Percentiles rank a stretch among this genome's conserved stretches.
These are phyloP conservation scores for Maniola jurtina DNA, from an alignment of 1,140 invertebrate genomes.

Conservation along the genomic window DNA sequence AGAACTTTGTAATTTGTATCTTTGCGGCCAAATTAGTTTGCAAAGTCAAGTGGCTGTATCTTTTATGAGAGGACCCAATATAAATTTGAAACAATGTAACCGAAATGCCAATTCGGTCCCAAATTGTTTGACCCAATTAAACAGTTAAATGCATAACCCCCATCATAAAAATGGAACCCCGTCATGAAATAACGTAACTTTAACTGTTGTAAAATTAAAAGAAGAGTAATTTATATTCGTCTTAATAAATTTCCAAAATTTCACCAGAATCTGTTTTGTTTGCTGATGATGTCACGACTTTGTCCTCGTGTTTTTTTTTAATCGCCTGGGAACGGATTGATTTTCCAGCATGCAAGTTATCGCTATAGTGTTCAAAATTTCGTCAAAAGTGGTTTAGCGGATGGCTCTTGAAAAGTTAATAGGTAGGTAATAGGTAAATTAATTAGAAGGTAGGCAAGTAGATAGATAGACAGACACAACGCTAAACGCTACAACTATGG, in stretches of 20 bases:
- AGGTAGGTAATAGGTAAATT: no score
- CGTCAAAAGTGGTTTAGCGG: no score
- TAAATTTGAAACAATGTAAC: conserved; percentile 67
- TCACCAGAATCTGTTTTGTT: no score
- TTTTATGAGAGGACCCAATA: conserved; percentile 58
- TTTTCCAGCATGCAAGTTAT: no score
- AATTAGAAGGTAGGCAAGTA: no score
- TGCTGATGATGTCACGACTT: no score
- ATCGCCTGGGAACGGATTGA: no score
- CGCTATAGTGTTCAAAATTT: no score
- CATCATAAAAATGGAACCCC: conserved; percentile 36
- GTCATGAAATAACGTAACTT: conserved; percentile 57
- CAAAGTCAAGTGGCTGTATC: conserved; percentile 55
- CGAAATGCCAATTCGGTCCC: conserved; percentile 51
- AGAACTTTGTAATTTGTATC: conserved; percentile 51
- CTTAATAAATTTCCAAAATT: neutral
- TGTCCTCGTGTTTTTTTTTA: no score
- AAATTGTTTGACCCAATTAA: conserved; percentile 58
- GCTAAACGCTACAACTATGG: no score
- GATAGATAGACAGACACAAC: no score
- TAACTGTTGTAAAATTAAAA: conserved; percentile 27
- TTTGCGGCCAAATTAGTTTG: conserved; percentile 55
- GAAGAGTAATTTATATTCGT: conserved; percentile 13
- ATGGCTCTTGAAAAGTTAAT: no score
- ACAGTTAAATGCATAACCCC: conserved; percentile 54